Percentiles rank a stretch among this genome's conserved stretches.
These are phyloP conservation scores for Mystacornis crossleyi DNA, from an alignment of 2,113 vertebrate genomes.

Conservation along the genomic window DNA sequence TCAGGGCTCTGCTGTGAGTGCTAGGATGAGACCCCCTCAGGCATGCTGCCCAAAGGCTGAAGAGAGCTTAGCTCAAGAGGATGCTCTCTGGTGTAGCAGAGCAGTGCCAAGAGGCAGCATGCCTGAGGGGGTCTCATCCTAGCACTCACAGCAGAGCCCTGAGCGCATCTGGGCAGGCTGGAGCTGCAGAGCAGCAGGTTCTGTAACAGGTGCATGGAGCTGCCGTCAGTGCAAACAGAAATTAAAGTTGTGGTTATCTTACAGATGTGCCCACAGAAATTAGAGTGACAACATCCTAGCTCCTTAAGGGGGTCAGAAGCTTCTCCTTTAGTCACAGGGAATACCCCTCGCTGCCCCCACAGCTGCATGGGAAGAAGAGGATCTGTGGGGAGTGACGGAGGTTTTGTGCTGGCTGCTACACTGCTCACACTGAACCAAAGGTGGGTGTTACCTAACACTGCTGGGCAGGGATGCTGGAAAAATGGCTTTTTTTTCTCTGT, in stretches of 20 bases:
- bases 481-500: not conserved
- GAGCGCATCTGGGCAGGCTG: accelerated
- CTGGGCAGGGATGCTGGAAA: not conserved
- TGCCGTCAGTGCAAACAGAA: not conserved
- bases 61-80: not conserved
- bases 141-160: too few species aligned
- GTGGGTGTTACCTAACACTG: not conserved
- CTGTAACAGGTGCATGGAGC: not conserved
- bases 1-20: too few species aligned
- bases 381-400: not conserved
- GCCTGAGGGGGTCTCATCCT: not conserved
- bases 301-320: not conserved
- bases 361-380: not conserved
- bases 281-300: accelerated
- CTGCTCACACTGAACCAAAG: not conserved
- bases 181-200: not conserved
- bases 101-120: accelerated
- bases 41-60: accelerated
- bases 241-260: not conserved
- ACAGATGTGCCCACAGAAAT: not conserved
- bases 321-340: not conserved
- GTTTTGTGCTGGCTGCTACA: not conserved
- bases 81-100: not conserved
- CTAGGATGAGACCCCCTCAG: not conserved
- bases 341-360: accelerated